Percentiles rank a stretch among this genome's conserved stretches.
phyloP scores from a whole-genome alignment of 2,888 invertebrate genomes.

The Coelopa pilipes region DNA sequence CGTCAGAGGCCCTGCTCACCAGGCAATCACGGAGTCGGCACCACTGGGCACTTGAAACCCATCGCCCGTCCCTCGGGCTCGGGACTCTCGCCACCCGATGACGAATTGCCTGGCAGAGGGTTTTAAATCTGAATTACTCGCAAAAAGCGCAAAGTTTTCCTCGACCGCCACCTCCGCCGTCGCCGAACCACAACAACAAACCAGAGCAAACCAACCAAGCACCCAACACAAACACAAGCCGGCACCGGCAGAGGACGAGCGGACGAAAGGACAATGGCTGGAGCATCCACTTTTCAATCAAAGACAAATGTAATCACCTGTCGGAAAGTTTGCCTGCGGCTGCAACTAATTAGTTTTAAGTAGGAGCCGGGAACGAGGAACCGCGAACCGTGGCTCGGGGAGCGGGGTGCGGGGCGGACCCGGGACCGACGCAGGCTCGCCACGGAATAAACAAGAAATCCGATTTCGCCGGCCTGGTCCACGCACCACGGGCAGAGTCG shows the following conservation, averaged over 20 bases:
- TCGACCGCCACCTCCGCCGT: neutral
- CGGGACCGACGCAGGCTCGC: conserved; percentile 14
- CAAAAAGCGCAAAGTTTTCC: conserved; percentile 20
- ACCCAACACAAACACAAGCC: too few species aligned
- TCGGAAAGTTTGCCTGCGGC: conserved; percentile 41
- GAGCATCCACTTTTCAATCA: conserved; percentile 11
- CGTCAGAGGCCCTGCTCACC: too few species aligned
- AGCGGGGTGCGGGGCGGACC: neutral
- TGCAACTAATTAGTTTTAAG: conserved; percentile 46
- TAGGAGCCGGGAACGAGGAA: conserved; percentile 22
- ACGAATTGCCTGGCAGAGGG: neutral
- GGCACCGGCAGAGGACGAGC: neutral
- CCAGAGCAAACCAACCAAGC: neutral
- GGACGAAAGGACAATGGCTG: neutral
- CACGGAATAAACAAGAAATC: conserved; percentile 27
- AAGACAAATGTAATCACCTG: conserved; percentile 42
- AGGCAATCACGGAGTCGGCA: too few species aligned
- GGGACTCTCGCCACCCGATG: neutral
- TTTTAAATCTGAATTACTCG: conserved; percentile 4
- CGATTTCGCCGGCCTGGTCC: conserved; percentile 18
- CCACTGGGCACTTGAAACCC: neutral
- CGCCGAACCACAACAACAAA: neutral
- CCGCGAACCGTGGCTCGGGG: neutral
- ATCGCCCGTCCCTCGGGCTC: neutral
- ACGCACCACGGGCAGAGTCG: neutral